Evolutionary conservation across 2,888 invertebrate species (phyloP).

Genomic region (Xestoiulus laeticollis): DNA sequence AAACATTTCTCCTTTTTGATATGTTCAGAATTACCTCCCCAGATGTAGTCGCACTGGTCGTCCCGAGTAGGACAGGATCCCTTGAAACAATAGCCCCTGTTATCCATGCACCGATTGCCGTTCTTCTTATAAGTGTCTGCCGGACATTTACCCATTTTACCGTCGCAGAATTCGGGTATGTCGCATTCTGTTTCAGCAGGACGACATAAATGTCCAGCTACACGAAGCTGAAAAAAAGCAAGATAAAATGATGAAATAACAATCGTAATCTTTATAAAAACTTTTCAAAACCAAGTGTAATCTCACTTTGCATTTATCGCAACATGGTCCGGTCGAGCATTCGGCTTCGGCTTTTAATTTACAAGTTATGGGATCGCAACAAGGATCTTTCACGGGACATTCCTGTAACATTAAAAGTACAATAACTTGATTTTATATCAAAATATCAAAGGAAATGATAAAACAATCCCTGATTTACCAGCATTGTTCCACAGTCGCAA

Average conservation of each 20-base stretch:
- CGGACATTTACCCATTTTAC: constrained; percentile 89
- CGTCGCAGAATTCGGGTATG: constrained; percentile 92
- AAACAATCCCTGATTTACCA: constrained; percentile 62
- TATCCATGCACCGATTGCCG: constrained; percentile 80
- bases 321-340: constrained; percentile 93
- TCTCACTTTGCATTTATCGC: constrained; percentile 86
- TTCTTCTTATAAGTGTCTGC: constrained; percentile 90
- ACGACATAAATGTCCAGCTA: constrained; percentile 83
- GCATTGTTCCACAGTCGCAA: constrained; percentile 94
- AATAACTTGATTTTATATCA: constrained; percentile 24
- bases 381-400: constrained; percentile 87
- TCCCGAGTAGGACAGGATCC: constrained; percentile 89
- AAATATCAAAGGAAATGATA: not conserved
- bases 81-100: constrained; percentile 86
- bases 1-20: not conserved
- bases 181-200: constrained; percentile 92
- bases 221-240: constrained; percentile 72
- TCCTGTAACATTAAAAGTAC: constrained; percentile 66
- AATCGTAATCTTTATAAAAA: not conserved
- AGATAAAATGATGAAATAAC: constrained; percentile 3
- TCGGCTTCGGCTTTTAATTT: constrained; percentile 92
- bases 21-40: constrained; percentile 67
- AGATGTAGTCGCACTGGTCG: constrained; percentile 89
- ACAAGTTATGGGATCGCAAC: constrained; percentile 98
- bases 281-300: not conserved